phyloP scores from a whole-genome alignment of 92 coral and sea anemone genomes.

The Epizoanthus illoricatus region DNA sequence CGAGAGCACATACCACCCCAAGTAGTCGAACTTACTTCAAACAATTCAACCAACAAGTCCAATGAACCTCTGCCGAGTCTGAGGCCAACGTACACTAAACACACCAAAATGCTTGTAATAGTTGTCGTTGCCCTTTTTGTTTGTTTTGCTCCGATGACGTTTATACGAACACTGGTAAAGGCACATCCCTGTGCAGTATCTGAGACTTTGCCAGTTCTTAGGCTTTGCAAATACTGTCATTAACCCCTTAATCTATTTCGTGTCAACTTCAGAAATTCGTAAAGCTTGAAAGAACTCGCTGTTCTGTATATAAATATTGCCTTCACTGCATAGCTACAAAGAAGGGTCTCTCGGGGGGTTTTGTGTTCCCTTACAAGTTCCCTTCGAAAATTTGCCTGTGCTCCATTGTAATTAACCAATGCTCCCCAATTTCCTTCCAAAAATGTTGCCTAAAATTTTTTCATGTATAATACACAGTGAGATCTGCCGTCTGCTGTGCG shows the following conservation, averaged over 20 bases:
- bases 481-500: too few species aligned
- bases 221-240: not conserved
- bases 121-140: not conserved
- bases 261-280: conserved; percentile 15
- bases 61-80: not conserved
- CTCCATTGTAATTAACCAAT: too few species aligned
- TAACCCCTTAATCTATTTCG: conserved; percentile 14
- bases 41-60: not conserved
- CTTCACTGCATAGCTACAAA: too few species aligned
- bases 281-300: conserved; percentile 8
- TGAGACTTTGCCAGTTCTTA: not conserved
- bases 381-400: too few species aligned
- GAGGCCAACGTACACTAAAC: not conserved
- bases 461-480: too few species aligned
- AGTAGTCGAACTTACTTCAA: not conserved
- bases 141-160: not conserved
- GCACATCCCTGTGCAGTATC: not conserved
- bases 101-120: not conserved
- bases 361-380: too few species aligned
- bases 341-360: too few species aligned
- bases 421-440: too few species aligned
- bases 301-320: too few species aligned
- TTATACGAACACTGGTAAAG: not conserved
- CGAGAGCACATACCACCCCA: not conserved
- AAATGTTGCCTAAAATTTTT: too few species aligned